These are phyloP conservation scores for Eupsilia transversa DNA, from an alignment of 2,888 invertebrate species.

Conservation along the genomic window DNA sequence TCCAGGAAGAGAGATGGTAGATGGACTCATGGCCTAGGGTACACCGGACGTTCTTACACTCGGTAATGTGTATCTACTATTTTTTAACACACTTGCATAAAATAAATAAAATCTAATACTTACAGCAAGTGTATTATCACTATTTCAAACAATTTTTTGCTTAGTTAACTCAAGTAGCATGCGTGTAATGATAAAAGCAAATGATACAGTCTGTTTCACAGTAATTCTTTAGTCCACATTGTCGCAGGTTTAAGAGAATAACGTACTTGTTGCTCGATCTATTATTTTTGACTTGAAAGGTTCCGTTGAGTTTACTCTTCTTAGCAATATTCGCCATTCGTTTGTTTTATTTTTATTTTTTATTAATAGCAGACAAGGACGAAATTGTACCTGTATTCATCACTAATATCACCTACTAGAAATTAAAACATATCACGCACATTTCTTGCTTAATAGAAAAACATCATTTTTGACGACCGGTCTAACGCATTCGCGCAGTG, in stretches of 20 bases:
- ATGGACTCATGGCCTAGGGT: not conserved
- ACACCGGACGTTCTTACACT: not conserved
- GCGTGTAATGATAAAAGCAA: conserved; percentile 18
- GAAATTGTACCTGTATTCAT: not conserved
- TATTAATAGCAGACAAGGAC: too few relatives aligned
- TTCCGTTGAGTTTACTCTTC: not conserved
- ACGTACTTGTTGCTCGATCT: too few relatives aligned
- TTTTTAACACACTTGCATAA: not conserved
- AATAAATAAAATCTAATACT: not conserved
- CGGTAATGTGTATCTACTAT: not conserved
- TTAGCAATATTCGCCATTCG: too few relatives aligned
- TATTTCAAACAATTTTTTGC: conserved; percentile 16
- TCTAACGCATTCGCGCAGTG: not conserved
- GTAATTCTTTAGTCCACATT: conserved; percentile 8
- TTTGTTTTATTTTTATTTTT: too few relatives aligned
- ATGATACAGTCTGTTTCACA: conserved; percentile 36
- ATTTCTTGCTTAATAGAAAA: not conserved
- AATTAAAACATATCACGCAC: not conserved
- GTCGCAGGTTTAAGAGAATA: not conserved
- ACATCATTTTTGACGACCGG: not conserved
- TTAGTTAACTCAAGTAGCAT: conserved; percentile 33
- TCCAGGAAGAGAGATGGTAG: fast-evolving
- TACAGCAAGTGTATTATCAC: conserved; percentile 2
- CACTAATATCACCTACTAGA: not conserved
- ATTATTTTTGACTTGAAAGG: not conserved